These are phyloP conservation scores for Todiramphus chloris DNA, from an alignment of 2,113 vertebrate genomes.

Conservation along the genomic window DNA sequence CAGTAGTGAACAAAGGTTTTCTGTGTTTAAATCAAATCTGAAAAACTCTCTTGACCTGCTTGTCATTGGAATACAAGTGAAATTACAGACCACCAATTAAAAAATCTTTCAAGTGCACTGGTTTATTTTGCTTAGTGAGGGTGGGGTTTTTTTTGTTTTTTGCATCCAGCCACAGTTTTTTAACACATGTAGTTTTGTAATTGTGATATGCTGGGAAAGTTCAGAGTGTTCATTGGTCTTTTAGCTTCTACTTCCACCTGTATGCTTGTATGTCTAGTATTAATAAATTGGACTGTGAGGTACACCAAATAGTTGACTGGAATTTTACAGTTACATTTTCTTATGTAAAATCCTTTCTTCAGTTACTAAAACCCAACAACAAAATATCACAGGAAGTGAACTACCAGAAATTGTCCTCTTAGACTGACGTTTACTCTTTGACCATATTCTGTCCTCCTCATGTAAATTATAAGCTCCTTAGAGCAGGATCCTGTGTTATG, in stretches of 20 bases:
- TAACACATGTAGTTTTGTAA: constrained; percentile 59
- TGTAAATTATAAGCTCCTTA: not conserved
- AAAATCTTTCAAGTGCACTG: constrained; percentile 14
- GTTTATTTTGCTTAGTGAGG: constrained; percentile 30
- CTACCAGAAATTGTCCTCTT: not conserved
- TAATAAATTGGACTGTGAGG: not conserved
- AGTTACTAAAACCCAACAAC: not conserved
- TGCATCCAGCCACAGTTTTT: not conserved
- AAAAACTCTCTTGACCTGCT: constrained; percentile 5
- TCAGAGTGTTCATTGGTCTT: constrained; percentile 30
- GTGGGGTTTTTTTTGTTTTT: not conserved
- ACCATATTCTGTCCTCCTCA: not conserved
- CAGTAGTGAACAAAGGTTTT: constrained; percentile 1
- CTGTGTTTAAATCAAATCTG: not conserved
- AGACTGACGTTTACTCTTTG: not conserved
- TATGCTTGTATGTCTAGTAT: not conserved
- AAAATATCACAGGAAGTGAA: not conserved
- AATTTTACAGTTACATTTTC: not conserved
- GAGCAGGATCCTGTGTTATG: not conserved
- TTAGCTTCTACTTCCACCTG: constrained; percentile 26
- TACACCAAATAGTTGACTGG: not conserved
- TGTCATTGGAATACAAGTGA: not conserved
- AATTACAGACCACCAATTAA: constrained; percentile 41
- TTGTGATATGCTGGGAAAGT: constrained; percentile 46
- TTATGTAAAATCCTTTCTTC: not conserved